Base-by-base conservation (phyloP, 2,888 invertebrate species). In the Sesia apiformis region DNA sequence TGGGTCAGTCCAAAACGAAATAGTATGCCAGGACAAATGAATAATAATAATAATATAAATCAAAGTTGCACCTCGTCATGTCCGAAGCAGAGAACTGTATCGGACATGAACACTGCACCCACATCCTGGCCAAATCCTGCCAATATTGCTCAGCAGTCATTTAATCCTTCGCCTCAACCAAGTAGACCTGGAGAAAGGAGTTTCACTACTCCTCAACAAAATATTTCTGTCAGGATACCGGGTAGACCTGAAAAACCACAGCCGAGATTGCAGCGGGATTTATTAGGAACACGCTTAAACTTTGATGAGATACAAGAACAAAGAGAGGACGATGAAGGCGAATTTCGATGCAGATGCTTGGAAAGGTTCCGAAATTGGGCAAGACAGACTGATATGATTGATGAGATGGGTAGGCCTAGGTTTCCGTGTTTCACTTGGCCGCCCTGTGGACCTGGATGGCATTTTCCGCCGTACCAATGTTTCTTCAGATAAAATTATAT, bases 261-360 rank as follows among this genome's bases (percentile, higher is more conserved):
- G 46, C 46, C 46, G 23, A 3, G 46, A 23, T 23, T 2, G 23
- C 23, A 23, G 23, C 23, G 4, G 23, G 46, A 46, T 46, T 8
- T 46, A 23, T 23, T 23, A 4, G 23, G 46, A 46, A 3, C 3
- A 46, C 46, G 8, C 4, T 46, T 46, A 46, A 46, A 46, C 23
- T 46, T 46, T 46, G 46, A 46, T n/a, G 23, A 46, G n/a, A 3
- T 7, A 8, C 8, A 1, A 46, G 46, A 46, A 46, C 46, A 46
- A 23, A 43, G 43, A 43, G 43, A 56, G 5, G 57, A 61, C 41
- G 39, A 52, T n/a, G 52, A 51, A n/a, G n/a, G 7, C 1, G 39
- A 39, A 38, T 39, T 59, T 39, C 52, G 54, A 7, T 66, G 64
- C 53, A 55, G 58, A 38, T 65, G 64, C 51, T 52, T 60, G 5